Evolutionary conservation across 2,797 vertebrate genomes (phyloP), one percentile per base, ranked within the genome.

Genomic region (Nannoperca australis): DNA sequence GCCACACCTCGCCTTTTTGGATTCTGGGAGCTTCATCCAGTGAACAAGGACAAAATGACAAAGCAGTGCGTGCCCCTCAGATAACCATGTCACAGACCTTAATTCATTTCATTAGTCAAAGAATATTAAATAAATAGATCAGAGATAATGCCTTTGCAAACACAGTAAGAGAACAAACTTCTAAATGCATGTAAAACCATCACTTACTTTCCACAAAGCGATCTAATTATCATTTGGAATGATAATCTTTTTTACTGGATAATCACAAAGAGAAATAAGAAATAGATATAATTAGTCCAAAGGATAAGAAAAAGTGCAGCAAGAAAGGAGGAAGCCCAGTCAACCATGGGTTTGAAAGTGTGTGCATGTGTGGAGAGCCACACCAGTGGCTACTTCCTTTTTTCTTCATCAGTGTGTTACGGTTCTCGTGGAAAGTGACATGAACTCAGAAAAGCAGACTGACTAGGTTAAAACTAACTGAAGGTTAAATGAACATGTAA

Each of bases 41-140:
- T 32, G 51, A 80, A 82, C 68, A 76, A 82, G 63, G 67, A 85
- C 69, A 78, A 81, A 77, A 87, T 60, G 47, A 88, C 78, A 85
- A 56, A 81, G 73, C 69, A 83, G 38, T 62, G 63, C 44, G 76
- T 49, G 54, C 59, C 74, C 61, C 45, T 58, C 70, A 75, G 73
- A 88, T 79, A 85, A 85, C 71, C 70, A 73, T 78, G 86, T 88
- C 82, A 82, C 70, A 82, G 70, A 87, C 85, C 82, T 76, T 84
- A 90, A 88, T 91, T 82, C 65, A 79, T 74, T 73, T 84, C 83
- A 87, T 93, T 85, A 85, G 61, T 92, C 79, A 88, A 87, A 85
- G 63, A 84, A 82, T 90, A 90, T 88, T 73, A 87, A 92, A 88
- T 81, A 75, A 91, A 91, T 22, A 40, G 61, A 90, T 85, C n/a